phyloP scores from a whole-genome alignment of 2,113 vertebrate species.

The Ginglymostoma cirratum region DNA sequence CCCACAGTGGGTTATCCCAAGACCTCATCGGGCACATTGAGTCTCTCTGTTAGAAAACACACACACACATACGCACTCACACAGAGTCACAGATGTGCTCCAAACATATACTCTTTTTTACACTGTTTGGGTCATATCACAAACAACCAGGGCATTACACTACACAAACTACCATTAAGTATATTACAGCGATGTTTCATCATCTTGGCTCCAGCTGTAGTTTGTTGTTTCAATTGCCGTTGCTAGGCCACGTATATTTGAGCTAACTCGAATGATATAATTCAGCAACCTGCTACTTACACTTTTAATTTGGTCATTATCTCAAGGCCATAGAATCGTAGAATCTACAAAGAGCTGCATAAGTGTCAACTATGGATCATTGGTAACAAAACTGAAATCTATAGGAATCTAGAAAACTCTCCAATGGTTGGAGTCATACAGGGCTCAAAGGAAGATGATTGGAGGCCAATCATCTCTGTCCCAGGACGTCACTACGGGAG shows the following conservation, averaged over 20 bases:
- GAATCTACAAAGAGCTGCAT: not conserved
- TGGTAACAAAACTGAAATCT: not conserved
- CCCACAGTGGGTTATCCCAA: not conserved
- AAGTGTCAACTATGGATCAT: not conserved
- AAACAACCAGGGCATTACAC: not conserved
- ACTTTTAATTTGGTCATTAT: not conserved
- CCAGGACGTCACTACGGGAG: not conserved
- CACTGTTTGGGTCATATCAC: not conserved
- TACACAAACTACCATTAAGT: conserved; percentile 16
- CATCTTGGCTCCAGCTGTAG: conserved; percentile 1
- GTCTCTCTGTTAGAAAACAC: not conserved
- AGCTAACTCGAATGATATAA: not conserved
- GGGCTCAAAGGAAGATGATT: not conserved
- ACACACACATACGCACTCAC: not conserved
- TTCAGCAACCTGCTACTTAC: not conserved
- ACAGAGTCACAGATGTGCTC: not conserved
- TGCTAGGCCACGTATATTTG: not conserved
- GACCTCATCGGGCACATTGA: not conserved
- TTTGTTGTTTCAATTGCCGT: not conserved
- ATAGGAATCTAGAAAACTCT: not conserved
- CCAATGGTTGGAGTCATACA: not conserved
- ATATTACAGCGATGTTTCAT: not conserved
- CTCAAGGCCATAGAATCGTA: not conserved
- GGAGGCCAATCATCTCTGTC: not conserved
- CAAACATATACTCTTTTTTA: not conserved